Percentiles rank a stretch among this genome's conserved stretches.
Evolutionary conservation across 2,797 vertebrate genomes (phyloP).

Genomic region (Streptopelia turtur): DNA sequence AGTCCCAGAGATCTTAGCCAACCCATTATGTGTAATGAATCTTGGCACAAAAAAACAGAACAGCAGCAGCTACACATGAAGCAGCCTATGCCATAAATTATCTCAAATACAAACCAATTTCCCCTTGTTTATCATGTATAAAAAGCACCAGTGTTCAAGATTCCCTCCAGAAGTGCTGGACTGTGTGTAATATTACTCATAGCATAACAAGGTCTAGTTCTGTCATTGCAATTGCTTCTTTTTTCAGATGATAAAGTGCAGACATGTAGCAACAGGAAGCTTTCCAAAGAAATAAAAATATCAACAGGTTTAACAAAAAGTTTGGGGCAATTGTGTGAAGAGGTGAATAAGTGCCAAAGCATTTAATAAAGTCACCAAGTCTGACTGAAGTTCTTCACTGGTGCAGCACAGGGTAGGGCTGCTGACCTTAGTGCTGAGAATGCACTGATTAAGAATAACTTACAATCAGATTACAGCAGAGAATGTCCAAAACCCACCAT

Average conservation of each 20-base stretch:
- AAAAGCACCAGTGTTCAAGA: slow-evolving; percentile 58
- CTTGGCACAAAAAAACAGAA: slow-evolving; percentile 50
- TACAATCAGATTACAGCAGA: background rate
- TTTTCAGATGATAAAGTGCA: slow-evolving; percentile 55
- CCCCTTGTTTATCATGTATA: slow-evolving; percentile 70
- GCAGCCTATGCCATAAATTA: slow-evolving; percentile 58
- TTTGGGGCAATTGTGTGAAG: background rate
- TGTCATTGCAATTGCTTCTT: slow-evolving; percentile 61
- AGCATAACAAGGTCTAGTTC: slow-evolving; percentile 67
- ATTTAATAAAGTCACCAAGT: background rate
- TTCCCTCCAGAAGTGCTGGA: slow-evolving; percentile 66
- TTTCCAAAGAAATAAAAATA: slow-evolving; percentile 15
- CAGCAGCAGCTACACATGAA: slow-evolving; percentile 36
- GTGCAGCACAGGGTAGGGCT: background rate
- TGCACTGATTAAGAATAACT: background rate
- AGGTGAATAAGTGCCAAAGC: background rate
- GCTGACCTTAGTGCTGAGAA: background rate
- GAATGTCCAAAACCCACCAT: background rate
- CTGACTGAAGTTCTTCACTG: background rate
- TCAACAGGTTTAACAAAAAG: slow-evolving; percentile 47
- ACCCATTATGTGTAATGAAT: slow-evolving; percentile 67
- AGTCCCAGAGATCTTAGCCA: slow-evolving; percentile 54
- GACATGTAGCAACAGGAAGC: background rate
- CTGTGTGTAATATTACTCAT: slow-evolving; percentile 67
- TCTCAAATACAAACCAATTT: slow-evolving; percentile 67